These are phyloP conservation scores for Vulpes lagopus DNA, from an alignment of 2,113 vertebrate genomes.

Conservation along the genomic window DNA sequence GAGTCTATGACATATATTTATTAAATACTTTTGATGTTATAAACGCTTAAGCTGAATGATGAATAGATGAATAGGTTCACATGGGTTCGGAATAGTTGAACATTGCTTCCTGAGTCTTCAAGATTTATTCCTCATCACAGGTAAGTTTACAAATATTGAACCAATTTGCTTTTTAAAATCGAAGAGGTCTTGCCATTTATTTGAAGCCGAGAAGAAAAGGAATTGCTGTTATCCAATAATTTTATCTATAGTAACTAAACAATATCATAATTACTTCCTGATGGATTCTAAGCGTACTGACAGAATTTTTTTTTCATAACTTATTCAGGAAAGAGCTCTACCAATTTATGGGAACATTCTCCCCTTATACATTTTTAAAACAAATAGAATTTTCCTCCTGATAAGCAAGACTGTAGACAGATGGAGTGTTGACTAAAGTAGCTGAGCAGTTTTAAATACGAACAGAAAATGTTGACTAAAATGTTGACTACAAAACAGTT, in stretches of 20 bases:
- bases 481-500: conserved; percentile 62
- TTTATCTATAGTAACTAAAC: neutral
- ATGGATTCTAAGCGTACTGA: neutral
- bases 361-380: conserved; percentile 43
- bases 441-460: neutral
- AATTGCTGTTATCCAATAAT: neutral
- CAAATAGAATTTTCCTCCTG: conserved; percentile 53
- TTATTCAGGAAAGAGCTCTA: neutral
- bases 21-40: neutral
- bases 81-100: neutral
- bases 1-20: neutral
- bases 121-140: neutral
- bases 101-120: neutral
- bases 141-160: neutral
- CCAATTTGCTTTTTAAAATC: neutral
- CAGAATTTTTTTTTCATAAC: neutral
- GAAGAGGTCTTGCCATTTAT: neutral
- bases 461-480: conserved; percentile 65
- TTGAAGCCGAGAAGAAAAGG: neutral
- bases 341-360: neutral
- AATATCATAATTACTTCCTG: neutral
- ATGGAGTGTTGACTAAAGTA: conserved; percentile 48
- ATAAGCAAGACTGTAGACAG: conserved; percentile 32
- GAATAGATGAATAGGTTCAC: neutral
- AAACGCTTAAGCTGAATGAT: neutral